phyloP scores from a whole-genome alignment of 2,888 invertebrate genomes.

The Disparrhopalites patrizii region DNA sequence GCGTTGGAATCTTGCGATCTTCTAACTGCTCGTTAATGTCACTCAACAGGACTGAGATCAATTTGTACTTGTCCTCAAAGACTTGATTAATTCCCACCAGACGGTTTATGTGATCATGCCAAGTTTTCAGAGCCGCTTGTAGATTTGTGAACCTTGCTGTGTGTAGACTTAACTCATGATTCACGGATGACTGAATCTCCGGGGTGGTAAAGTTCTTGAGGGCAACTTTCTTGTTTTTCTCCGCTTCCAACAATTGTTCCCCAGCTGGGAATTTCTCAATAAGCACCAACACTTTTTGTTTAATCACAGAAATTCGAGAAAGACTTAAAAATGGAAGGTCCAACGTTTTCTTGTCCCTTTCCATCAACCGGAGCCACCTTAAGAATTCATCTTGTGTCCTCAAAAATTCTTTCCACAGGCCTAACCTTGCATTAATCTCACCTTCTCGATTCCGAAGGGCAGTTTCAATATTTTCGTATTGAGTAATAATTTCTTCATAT shows the following conservation, averaged over 20 bases:
- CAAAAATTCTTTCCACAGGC: constrained; percentile 74
- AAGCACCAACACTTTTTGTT: constrained; percentile 37
- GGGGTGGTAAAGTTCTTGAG: constrained; percentile 34
- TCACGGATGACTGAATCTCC: constrained; percentile 38
- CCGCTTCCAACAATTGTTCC: constrained; percentile 38
- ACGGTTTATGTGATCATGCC: constrained; percentile 45
- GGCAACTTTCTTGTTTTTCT: constrained; percentile 30
- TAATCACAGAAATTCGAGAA: constrained; percentile 60
- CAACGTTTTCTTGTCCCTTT: constrained; percentile 70
- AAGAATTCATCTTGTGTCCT: constrained; percentile 66
- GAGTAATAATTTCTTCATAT: constrained; percentile 28
- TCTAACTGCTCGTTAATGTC: constrained; percentile 35
- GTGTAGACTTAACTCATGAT: constrained; percentile 38
- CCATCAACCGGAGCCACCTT: constrained; percentile 75
- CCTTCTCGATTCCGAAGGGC: constrained; percentile 68
- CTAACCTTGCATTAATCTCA: constrained; percentile 62
- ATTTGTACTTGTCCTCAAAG: constrained; percentile 35
- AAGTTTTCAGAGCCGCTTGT: constrained; percentile 44
- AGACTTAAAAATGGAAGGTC: constrained; percentile 77
- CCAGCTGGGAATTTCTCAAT: constrained; percentile 38
- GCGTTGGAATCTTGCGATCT: constrained; percentile 30
- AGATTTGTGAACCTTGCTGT: constrained; percentile 38
- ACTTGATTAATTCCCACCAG: constrained; percentile 33
- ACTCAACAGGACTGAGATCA: constrained; percentile 26
- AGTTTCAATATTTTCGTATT: constrained; percentile 34